Conservation (phyloP, 2,113 vertebrate genomes). For the Rhea pennata region DNA sequence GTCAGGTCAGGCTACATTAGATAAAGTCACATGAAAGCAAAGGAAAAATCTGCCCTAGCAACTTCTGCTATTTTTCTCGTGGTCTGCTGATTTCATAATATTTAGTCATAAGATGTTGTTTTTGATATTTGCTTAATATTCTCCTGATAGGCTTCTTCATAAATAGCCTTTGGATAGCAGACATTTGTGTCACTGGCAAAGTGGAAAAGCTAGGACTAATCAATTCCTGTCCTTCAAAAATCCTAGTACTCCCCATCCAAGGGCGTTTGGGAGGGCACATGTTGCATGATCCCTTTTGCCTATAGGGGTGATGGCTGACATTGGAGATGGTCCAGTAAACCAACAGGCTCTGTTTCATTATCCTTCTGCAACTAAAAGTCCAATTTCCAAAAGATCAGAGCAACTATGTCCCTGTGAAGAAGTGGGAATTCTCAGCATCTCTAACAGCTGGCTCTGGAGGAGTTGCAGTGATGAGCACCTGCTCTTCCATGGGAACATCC, state of each 20-base stretch:
- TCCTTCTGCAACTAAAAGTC: background rate
- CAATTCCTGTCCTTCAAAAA: background rate
- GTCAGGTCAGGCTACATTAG: background rate
- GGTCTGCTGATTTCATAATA: constrained; percentile 51
- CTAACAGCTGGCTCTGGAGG: too few relatives aligned
- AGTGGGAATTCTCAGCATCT: background rate
- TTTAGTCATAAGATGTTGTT: constrained; percentile 55
- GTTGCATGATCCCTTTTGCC: background rate
- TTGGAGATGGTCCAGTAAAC: background rate
- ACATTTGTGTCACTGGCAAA: background rate
- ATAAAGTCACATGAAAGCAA: constrained; percentile 41
- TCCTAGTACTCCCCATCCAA: background rate
- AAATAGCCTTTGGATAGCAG: constrained; percentile 8
- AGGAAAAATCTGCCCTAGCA: constrained; percentile 29
- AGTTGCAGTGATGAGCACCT: too few relatives aligned
- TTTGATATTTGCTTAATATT: background rate
- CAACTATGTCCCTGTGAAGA: background rate
- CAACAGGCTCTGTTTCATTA: background rate
- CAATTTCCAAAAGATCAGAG: background rate
- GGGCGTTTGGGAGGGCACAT: background rate
- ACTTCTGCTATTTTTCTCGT: constrained; percentile 28
- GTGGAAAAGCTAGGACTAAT: background rate
- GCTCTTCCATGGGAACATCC: background rate
- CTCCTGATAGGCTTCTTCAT: background rate
- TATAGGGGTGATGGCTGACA: background rate